Conservation (phyloP, 2,888 invertebrate species). For the Pyrrhia umbra region DNA sequence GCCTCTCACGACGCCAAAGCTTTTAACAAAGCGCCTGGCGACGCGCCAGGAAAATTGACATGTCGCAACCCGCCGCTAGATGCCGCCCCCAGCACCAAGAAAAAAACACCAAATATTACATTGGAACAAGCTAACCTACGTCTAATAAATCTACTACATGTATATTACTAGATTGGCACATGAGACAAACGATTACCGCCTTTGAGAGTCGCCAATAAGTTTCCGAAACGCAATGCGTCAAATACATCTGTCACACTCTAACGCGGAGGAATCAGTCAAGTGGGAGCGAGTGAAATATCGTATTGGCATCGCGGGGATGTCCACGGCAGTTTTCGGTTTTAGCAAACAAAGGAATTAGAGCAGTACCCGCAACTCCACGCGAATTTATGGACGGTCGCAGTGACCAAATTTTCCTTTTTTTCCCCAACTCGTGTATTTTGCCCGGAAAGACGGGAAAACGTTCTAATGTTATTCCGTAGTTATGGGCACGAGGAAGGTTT, state of each 20-base stretch:
- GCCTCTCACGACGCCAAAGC: slow-evolving; percentile 75
- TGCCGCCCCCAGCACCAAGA: slow-evolving; percentile 69
- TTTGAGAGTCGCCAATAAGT: slow-evolving; percentile 69
- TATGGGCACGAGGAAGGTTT: slow-evolving; percentile 62
- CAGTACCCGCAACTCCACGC: slow-evolving; percentile 78
- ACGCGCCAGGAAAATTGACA: slow-evolving; percentile 74
- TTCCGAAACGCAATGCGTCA: slow-evolving; percentile 63
- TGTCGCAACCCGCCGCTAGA: slow-evolving; percentile 74
- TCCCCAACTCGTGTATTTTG: slow-evolving; percentile 70
- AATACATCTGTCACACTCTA: slow-evolving; percentile 83
- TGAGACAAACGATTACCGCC: slow-evolving; percentile 74
- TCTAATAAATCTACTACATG: slow-evolving; percentile 73
- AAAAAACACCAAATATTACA: slow-evolving; percentile 69
- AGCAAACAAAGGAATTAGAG: slow-evolving; percentile 88
- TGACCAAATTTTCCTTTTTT: slow-evolving; percentile 83
- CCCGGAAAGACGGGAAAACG: slow-evolving; percentile 74
- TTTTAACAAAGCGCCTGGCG: slow-evolving; percentile 84
- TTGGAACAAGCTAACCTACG: slow-evolving; percentile 65
- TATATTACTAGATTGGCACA: slow-evolving; percentile 71
- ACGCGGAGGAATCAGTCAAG: slow-evolving; percentile 79
- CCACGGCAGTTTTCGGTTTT: slow-evolving; percentile 85
- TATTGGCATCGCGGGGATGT: slow-evolving; percentile 76
- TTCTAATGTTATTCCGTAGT: slow-evolving; percentile 72
- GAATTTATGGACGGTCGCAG: slow-evolving; percentile 84
- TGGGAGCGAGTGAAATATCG: slow-evolving; percentile 84